Base-by-base conservation (phyloP, 2,888 invertebrate species). In the Bembecia ichneumoniformis region DNA sequence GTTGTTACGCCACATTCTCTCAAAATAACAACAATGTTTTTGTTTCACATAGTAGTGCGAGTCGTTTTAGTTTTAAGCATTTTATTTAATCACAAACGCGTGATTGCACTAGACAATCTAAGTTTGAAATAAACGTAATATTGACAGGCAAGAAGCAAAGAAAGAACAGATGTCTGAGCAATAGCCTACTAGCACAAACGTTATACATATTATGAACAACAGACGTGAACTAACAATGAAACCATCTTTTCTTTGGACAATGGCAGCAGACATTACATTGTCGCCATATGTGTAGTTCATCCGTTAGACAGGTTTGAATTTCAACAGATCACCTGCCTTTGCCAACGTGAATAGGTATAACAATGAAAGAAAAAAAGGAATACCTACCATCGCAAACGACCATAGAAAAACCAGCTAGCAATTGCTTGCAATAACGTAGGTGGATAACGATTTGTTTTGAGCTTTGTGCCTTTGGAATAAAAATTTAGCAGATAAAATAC, bases 21-120 rank as follows among this genome's bases (percentile, higher is more conserved):
- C 79, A 74, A 81, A 81, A 80, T 79, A 81, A 82, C 81, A 82
- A 80, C 80, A 79, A 71, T 74, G 70, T 63, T 71, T 65, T 66
- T 64, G 58, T 71, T 66, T 66, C 66, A 70, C 68, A 69, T 71
- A 63, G 67, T 58, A 62, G 62, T 58, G 64, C 50, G 58, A 59
- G 59, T 55, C 58, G 60, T 63, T 60, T 65, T 61, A 44, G 10
- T 10, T 44, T 14, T 13, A 11, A 15, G 16, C 16, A 44, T 15
- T 44, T 28, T 40, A 35, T 40, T 15, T 44, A 44, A 14, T 44
- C 44, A 16, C 3, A 15, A 13, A 11, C 44, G 44, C 5, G 44
- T 44, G 7, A 44, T 11, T 16, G 14, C 17, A 4, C 13, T 4
- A 28, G 9, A 28, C 9, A 9, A 2, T 28, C 5, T 20, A 28